These are phyloP conservation scores for Aphyosemion australe DNA, from an alignment of 2,113 vertebrate genomes.

Conservation along the genomic window DNA sequence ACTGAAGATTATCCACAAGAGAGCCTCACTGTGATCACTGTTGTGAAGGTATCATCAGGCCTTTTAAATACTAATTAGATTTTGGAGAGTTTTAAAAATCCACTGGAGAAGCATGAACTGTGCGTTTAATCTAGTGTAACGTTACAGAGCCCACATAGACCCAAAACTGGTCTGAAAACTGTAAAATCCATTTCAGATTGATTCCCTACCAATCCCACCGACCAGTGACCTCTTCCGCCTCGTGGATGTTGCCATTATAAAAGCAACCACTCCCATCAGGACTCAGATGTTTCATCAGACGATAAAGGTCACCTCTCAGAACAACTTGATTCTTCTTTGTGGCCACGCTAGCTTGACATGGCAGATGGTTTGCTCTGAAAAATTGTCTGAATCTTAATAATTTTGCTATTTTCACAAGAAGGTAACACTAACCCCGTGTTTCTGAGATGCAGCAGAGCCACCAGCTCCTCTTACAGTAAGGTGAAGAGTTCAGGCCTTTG, in stretches of 20 bases:
- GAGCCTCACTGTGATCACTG: not conserved
- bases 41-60: not conserved
- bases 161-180: too few relatives aligned
- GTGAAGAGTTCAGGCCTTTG: not conserved
- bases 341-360: too few relatives aligned
- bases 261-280: not conserved
- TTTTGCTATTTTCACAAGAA: not conserved
- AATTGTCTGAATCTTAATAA: too few relatives aligned
- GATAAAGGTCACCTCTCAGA: not conserved
- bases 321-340: not conserved
- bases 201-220: not conserved
- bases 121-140: too few relatives aligned
- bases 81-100: too few relatives aligned
- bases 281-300: constrained; percentile 5
- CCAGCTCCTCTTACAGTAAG: not conserved
- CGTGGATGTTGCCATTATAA: not conserved
- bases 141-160: too few relatives aligned
- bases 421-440: too few relatives aligned
- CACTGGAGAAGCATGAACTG: too few relatives aligned
- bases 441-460: too few relatives aligned
- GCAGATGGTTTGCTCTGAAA: not conserved
- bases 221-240: not conserved
- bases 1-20: constrained; percentile 4
- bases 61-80: not conserved
- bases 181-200: not conserved